Evolutionary conservation across 2,797 vertebrate species (phyloP), one percentile per base, ranked within the genome.

Genomic region (Notoglanidium macrostoma): DNA sequence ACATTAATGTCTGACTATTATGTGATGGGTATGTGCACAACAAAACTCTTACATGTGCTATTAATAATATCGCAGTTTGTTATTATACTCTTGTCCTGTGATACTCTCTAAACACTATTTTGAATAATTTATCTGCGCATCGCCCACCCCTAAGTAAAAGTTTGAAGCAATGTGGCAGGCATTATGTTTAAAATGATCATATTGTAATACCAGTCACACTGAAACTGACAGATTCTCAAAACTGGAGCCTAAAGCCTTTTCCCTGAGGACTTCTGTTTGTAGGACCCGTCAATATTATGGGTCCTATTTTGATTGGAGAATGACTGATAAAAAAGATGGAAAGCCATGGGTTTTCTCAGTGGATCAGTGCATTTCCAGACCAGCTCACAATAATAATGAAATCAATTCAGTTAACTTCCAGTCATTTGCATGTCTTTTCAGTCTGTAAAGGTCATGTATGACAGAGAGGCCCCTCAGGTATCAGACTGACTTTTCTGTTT

Each of bases 361-460:
- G 88, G 90, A 86, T 87, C 82, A 81, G 80, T 85, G 84, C 78
- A 86, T 73, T 74, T 87, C 84, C 72, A 87, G 86, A 90, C 46
- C 86, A 81, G 82, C 88, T 91, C 85, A 83, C 81, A 86, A 87
- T 82, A 84, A 89, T 88, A 90, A 88, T 88, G 80, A 91, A 85
- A 73, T 89, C 85, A 70, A 70, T 78, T 84, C 88, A 85, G 55
- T 65, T 76, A 83, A 63, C 81, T 83, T 83, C 76, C 85, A 35
- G 67, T 40, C 76, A 90, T 91, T 87, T 86, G 88, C 90, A 91
- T 92, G 55, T 87, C 80, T 87, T 88, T 92, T 89, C 83, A 87
- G 83, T 84, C 82, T 51, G 9, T 86, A 90, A 91, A 92, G 89
- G 90, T 92, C 89, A 91, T 21, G 65, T 87, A 86, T 89, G 90